A percentile compares a stretch with the other conserved stretches of the same genome.
phyloP scores from a whole-genome alignment of 2,113 vertebrate genomes.

The Clinocottus analis region DNA sequence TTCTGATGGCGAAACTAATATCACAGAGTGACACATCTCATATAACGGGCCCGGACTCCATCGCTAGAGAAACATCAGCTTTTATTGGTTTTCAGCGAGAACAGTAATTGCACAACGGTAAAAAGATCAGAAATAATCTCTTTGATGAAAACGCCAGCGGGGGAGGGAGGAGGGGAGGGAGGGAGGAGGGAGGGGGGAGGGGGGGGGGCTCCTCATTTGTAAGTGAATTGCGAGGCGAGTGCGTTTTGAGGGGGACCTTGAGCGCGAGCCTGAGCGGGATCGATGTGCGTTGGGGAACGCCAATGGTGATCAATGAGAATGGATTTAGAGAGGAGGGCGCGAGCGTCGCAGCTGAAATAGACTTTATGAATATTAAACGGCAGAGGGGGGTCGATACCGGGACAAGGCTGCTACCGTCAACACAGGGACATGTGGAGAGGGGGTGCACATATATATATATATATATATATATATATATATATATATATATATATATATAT shows the following conservation, averaged over 20 bases:
- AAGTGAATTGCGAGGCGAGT: slow-evolving; percentile 68
- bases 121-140: slow-evolving; percentile 71
- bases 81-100: slow-evolving; percentile 73
- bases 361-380: slow-evolving; percentile 87
- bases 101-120: slow-evolving; percentile 69
- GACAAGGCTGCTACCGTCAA: slow-evolving; percentile 67
- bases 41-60: slow-evolving; percentile 44
- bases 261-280: slow-evolving; percentile 79
- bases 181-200: slow-evolving; percentile 23
- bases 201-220: slow-evolving; percentile 67
- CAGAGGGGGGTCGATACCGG: slow-evolving; percentile 75
- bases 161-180: slow-evolving; percentile 28
- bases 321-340: slow-evolving; percentile 75
- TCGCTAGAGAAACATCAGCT: slow-evolving; percentile 44
- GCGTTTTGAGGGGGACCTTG: slow-evolving; percentile 78
- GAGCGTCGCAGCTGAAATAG: slow-evolving; percentile 77
- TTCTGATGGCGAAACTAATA: slow-evolving; percentile 69
- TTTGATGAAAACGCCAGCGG: slow-evolving; percentile 50
- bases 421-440: slow-evolving; percentile 40
- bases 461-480: neutral
- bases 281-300: slow-evolving; percentile 74
- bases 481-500: slow-evolving; percentile 1
- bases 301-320: slow-evolving; percentile 85
- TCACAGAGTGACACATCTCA: slow-evolving; percentile 62
- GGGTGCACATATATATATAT: neutral